Evolutionary conservation across 2,113 vertebrate species (phyloP).

Genomic region (Octodon degus): DNA sequence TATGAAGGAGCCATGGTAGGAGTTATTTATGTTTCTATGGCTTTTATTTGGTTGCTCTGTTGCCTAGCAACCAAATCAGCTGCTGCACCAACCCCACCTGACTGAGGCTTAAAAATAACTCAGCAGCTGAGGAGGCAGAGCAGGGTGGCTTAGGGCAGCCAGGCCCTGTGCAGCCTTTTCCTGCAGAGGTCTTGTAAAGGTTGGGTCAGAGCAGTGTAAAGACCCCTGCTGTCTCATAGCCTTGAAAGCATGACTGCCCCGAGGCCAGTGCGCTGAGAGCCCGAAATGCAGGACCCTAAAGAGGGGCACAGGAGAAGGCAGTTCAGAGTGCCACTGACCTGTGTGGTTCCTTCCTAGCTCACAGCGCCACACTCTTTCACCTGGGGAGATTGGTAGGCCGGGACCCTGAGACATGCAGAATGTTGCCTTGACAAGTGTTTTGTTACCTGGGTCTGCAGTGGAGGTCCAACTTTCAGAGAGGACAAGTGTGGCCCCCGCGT

Average conservation of each 20-base stretch:
- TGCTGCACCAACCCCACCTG: constrained; percentile 78
- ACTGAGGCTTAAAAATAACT: constrained; percentile 86
- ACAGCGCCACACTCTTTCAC: not conserved
- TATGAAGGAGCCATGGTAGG: constrained; percentile 66
- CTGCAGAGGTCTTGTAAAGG: constrained; percentile 15
- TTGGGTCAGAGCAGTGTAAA: constrained; percentile 23
- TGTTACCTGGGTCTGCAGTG: constrained; percentile 52
- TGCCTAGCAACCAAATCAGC: constrained; percentile 84
- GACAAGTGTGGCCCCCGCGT: not conserved
- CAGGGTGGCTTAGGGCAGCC: constrained; percentile 61
- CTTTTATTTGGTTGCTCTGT: constrained; percentile 87
- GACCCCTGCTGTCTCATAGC: constrained; percentile 6
- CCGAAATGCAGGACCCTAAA: not conserved
- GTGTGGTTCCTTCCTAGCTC: not conserved
- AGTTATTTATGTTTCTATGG: constrained; percentile 78
- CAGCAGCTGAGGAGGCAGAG: constrained; percentile 83
- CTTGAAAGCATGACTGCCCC: not conserved
- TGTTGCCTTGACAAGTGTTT: not conserved
- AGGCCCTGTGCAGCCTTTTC: constrained; percentile 15
- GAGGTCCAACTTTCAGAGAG: constrained; percentile 40
- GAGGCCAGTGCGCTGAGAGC: not conserved
- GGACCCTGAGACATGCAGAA: not conserved
- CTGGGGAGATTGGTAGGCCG: not conserved
- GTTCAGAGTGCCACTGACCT: not conserved
- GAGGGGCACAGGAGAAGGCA: not conserved